These are phyloP conservation scores for Elephantulus edwardii DNA, from an alignment of 2,113 vertebrate species.

Conservation along the genomic window DNA sequence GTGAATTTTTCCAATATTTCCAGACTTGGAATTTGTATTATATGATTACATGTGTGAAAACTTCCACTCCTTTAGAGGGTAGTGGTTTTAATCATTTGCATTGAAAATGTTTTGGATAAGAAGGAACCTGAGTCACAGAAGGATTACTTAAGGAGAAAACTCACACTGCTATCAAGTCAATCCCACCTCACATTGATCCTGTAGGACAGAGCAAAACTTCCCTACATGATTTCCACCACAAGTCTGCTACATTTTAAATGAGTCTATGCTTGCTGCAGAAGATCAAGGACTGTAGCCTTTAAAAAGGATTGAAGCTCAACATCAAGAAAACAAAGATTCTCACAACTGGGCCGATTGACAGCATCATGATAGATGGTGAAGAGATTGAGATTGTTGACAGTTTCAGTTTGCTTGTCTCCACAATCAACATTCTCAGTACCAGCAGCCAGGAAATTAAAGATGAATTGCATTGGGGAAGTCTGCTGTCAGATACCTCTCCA, in stretches of 20 bases:
- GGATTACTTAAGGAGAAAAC: too few relatives aligned
- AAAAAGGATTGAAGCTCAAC: too few relatives aligned
- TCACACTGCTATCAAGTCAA: background rate
- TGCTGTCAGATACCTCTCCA: too few relatives aligned
- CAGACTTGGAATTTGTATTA: background rate
- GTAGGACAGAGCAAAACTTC: background rate
- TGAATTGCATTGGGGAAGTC: too few relatives aligned
- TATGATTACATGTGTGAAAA: background rate
- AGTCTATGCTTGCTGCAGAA: background rate
- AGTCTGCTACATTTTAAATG: background rate
- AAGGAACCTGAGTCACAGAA: background rate
- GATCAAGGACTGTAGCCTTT: background rate
- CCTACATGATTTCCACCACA: background rate
- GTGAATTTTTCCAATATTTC: background rate
- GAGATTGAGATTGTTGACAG: too few relatives aligned
- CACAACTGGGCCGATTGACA: too few relatives aligned
- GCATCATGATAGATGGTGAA: too few relatives aligned
- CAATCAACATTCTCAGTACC: too few relatives aligned
- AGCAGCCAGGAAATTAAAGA: too few relatives aligned
- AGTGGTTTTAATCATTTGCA: background rate
- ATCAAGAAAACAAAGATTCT: too few relatives aligned
- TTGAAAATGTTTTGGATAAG: background rate
- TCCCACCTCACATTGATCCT: background rate
- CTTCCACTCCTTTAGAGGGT: background rate
- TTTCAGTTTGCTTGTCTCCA: too few relatives aligned